Percentiles rank a stretch among this genome's conserved stretches.
phyloP scores from a whole-genome alignment of 2,888 invertebrate species.

The Lasioglossum malachurum region DNA sequence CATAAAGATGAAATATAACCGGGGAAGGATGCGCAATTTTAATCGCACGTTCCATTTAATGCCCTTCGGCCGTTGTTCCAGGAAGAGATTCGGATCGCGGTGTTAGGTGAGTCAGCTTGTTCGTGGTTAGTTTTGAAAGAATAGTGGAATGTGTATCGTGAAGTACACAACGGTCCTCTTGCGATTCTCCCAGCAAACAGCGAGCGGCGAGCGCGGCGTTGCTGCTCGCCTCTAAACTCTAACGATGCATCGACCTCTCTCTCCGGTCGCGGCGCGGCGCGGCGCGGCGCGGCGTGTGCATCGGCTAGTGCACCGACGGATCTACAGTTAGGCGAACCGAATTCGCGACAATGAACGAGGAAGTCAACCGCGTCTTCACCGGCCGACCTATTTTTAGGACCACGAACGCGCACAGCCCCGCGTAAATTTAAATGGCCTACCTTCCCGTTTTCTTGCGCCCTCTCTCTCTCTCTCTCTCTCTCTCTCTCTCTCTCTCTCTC shows the following conservation, averaged over 20 bases:
- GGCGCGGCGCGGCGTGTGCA: constrained; percentile 71
- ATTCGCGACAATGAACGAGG: constrained; percentile 84
- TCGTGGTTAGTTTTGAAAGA: not conserved
- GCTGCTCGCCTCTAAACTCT: constrained; percentile 69
- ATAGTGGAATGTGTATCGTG: constrained; percentile 48
- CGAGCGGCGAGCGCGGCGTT: constrained; percentile 27
- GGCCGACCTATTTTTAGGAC: constrained; percentile 78
- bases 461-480: constrained; percentile 26
- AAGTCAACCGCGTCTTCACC: constrained; percentile 72
- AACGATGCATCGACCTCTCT: constrained; percentile 75
- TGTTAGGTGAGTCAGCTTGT: not conserved
- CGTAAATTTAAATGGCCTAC: constrained; percentile 65
- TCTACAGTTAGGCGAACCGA: constrained; percentile 84
- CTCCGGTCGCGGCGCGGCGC: constrained; percentile 66
- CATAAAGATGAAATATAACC: not conserved
- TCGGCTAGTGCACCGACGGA: constrained; percentile 74
- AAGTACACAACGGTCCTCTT: constrained; percentile 50
- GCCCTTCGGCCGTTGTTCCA: not conserved
- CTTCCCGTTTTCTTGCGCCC: constrained; percentile 43
- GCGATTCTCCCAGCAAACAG: constrained; percentile 28
- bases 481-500: constrained; percentile 12
- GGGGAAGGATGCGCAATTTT: not conserved
- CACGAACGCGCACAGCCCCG: constrained; percentile 49
- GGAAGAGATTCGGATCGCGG: not conserved
- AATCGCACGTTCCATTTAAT: not conserved